Base-by-base conservation (phyloP, 1,140 invertebrate species). In the Drosophila malerkotliana region DNA sequence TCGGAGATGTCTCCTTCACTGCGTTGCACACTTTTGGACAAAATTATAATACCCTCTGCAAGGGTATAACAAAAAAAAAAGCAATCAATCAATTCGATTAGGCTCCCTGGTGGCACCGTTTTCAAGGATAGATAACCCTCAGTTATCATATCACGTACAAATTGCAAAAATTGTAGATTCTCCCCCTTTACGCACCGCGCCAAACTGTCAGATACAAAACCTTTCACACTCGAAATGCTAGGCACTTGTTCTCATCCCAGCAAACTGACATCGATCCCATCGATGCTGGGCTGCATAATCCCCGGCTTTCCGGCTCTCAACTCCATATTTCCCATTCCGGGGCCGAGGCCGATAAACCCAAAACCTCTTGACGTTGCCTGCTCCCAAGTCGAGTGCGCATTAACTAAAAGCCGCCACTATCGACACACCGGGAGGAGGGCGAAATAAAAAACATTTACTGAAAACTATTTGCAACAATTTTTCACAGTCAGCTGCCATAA, bases 401-500 rank as follows among this genome's bases (percentile, higher is more conserved):
- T 83, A 83, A 83, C 79, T 83, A 83, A 83, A 83, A 83, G 79
- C 79, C 79, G 55, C 68, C 74, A 62, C 79, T 82, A 82, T 80
- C 69, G 64, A 75, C 76, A 75, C 76, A 49, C 32, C 24, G 49
- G 41, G 69, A 59, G 54, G 34, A 73, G 37, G 72, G 47, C 47
- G 21, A 55, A 69, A 68, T 14, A 68, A 78, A 78, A 81, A 79
- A 79, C 82, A 87, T 87, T 87, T 82, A 82, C 82, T 81, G 66
- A 69, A 87, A 87, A 87, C 82, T 87, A 88, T 87, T 87, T 87
- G 83, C 82, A 82, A 87, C 82, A 87, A 87, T 87, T 87, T 87
- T 87, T 87, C 82, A 87, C 83, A 88, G 82, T 88, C 82, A 81
- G 63, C 83, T 87, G 82, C 78, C 82, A 87, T 87, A 87, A 87